Base-by-base conservation (phyloP, 2,888 invertebrate species). In the Catocala sponsa region DNA sequence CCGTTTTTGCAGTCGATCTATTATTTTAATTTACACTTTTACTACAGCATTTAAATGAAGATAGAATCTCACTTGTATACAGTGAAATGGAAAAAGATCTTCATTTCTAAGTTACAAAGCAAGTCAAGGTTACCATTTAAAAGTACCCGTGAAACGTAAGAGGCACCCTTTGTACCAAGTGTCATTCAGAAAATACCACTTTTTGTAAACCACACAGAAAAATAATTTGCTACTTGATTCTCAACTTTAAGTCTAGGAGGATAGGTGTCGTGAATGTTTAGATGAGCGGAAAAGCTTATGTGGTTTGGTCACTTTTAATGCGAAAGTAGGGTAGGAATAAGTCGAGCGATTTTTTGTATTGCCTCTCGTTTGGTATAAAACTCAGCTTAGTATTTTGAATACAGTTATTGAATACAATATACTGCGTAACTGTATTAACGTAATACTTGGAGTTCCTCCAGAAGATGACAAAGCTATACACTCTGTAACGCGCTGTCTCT, bases 91-190 rank as follows among this genome's bases (percentile, higher is more conserved):
- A 67, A 76, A 63, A 70, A 72, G 62, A 69, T 69, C 71, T 76
- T 61, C 66, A 76, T 65, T 61, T 74, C 68, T 65, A 43, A 70
- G 57, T 70, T 67, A 63, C 64, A 67, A 74, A 78, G 70, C 47
- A 65, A 69, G 72, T 72, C 78, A 78, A 78, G 78, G 79, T 76
- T 63, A 63, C 67, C 68, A 63, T 72, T 71, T 66, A 75, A 68
- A 75, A 74, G 70, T 75, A 68, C 70, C 76, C 63, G 70, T 65
- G 78, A 73, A 59, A 69, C 55, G 56, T 50, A 69, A 69, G 69
- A 64, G 68, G 56, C 53, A 52, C 73, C 74, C 75, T 78, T 78
- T 78, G 74, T 77, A 66, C 41, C 50, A 55, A 77, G 72, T 70
- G 59, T 63, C 77, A 79, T 79, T 79, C 74, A 76, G 48, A 69